Evolutionary conservation across 2,797 vertebrate genomes (phyloP), one percentile per base, ranked within the genome.

Genomic region (Coccyzus lansbergi): DNA sequence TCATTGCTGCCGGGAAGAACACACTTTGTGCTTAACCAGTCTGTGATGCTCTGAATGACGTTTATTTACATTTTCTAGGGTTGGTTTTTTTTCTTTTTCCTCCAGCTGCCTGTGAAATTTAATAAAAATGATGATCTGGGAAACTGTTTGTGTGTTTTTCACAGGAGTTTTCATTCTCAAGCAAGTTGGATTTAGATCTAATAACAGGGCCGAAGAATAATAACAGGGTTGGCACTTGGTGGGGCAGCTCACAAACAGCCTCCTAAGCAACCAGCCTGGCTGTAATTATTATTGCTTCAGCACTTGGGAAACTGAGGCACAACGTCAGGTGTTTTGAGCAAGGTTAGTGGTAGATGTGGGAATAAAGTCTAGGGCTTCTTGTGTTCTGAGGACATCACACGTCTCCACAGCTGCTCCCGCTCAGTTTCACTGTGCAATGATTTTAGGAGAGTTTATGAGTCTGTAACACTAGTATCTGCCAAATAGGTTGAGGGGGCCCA

Each of bases 41-140:
- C 82, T 90, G 67, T 10, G 6, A 71, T 53, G 75, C 13, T 55
- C 91, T 48, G 76, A 74, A n/a, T 90, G 88, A 78, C 17, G 4
- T 88, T 92, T 94, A 92, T 93, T 95, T 94, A 92, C 91, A 53
- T 63, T 92, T 95, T 63, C 22, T 70, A 40, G 49, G 4, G 20
- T n/a, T 48, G n/a, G n/a, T 7, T 34, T 36, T 36, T 51, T 44
- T 44, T 62, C 17, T 71, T 34, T 28, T 2, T 7, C 52, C 83
- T 93, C 86, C 68, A 52, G 89, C 64, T 86, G 74, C 85, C 83
- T 92, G 70, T 56, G 33, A 94, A 90, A 81, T 93, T 96, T 83
- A 97, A 97, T 97, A 96, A 97, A 97, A 95, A 84, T 94, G 72
- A 96, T 90, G 78, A 84, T 76, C 93, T 95, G 95, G 86, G 95